These are phyloP conservation scores for Margaritifera margaritifera DNA, from an alignment of 2,888 invertebrate genomes.

Conservation along the genomic window DNA sequence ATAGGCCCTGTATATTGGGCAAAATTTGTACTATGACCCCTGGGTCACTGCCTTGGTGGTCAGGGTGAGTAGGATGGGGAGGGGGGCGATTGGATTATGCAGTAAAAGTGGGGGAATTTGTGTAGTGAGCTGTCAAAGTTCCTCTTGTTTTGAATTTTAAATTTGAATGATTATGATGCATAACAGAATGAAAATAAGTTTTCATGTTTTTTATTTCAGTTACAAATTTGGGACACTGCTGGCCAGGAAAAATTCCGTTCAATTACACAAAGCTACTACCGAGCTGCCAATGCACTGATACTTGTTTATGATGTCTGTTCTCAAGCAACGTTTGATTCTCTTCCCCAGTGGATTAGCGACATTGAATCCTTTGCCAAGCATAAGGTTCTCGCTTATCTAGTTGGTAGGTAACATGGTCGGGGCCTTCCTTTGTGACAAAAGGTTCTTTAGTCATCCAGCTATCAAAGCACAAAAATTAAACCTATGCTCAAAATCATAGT, in stretches of 20 bases:
- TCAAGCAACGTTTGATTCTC: slow-evolving; percentile 97
- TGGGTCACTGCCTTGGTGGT: too few relatives aligned
- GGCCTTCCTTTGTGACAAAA: too few relatives aligned
- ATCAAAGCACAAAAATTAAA: too few relatives aligned
- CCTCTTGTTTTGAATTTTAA: neutral
- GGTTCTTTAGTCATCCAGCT: too few relatives aligned
- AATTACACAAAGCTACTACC: slow-evolving; percentile 97
- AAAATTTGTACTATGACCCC: too few relatives aligned
- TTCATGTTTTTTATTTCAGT: slow-evolving; percentile 76
- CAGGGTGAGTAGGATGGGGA: too few relatives aligned
- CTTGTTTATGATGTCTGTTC: slow-evolving; percentile 97
- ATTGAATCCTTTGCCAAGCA: slow-evolving; percentile 97
- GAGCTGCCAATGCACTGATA: slow-evolving; percentile 97
- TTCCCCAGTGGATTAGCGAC: slow-evolving; percentile 97
- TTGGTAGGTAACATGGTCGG: slow-evolving; percentile 79
- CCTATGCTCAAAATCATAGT: too few relatives aligned
- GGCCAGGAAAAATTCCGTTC: slow-evolving; percentile 96
- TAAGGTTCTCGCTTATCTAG: slow-evolving; percentile 93
- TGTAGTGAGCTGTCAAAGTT: neutral
- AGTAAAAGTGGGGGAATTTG: too few relatives aligned
- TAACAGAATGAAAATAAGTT: neutral
- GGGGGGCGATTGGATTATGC: too few relatives aligned
- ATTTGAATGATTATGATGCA: neutral
- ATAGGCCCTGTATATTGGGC: too few relatives aligned
- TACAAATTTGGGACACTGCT: slow-evolving; percentile 99